Evolutionary conservation across 2,113 vertebrate species (phyloP), one percentile per base, ranked within the genome.

Genomic region (Strigops habroptila): DNA sequence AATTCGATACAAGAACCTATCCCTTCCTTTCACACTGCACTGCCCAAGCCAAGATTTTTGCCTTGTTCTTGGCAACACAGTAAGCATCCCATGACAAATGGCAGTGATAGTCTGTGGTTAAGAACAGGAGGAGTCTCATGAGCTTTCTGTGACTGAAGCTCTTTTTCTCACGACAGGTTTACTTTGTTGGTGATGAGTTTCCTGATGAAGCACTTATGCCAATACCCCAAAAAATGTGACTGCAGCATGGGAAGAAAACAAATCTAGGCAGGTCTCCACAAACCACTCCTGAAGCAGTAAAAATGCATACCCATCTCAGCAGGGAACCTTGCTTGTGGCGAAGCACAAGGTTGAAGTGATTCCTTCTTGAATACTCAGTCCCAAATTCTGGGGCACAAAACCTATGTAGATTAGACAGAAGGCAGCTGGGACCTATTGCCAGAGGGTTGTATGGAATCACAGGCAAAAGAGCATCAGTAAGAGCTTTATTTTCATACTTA

Each of bases 11-110:
- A 73, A 49, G 53, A 41, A 82, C 37, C 11, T 46, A 3, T 30
- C 27, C 51, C 67, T 48, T 63, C 31, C 41, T 77, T 73, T 39
- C 63, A 43, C 12, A 22, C 18, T 24, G 6, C 17, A 18, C 1
- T 90, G 75, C 59, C n/a, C 55, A 49, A 65, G 75, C 31, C 82
- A 93, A 82, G 85, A 44, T 67, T 76, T 82, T 33, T 52, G 37
- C 46, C 49, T 80, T 77, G 9, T 6, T 85, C 65, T 57, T 70
- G 73, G 82, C 67, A 73, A 41, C 12, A 27, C 35, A 70, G 33
- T 16, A 43, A 85, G 31, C 44, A 53, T 12, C 70, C 52, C 3
- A 13, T 10, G 59, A 76, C 39, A 86, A 82, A 51, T 1, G 1
- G 57, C 0, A 62, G 67, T 37, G 78, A 35, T 4, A 49, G 41